Evolutionary conservation across 2,113 vertebrate species (phyloP).

Genomic region (Silurus glanis): DNA sequence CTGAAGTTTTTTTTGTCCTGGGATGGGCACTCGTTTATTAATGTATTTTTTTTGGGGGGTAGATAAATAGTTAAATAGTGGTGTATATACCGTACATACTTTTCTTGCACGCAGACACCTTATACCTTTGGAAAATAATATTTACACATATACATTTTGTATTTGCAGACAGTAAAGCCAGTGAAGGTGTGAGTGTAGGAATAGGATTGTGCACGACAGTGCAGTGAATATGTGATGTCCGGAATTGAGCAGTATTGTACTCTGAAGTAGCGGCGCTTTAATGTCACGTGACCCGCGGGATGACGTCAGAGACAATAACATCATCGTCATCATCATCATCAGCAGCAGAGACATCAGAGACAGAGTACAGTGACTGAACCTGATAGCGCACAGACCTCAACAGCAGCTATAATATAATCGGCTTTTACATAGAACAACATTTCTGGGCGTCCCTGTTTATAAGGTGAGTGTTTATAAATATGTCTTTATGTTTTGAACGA

Average conservation of each 20-base stretch:
- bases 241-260: not conserved
- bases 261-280: not conserved
- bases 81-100: no score
- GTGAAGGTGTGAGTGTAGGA: no score
- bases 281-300: conserved; percentile 10
- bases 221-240: not conserved
- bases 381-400: not conserved
- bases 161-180: no score
- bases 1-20: no score
- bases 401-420: no score
- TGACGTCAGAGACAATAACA: conserved; percentile 1
- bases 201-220: not conserved
- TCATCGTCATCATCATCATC: not conserved
- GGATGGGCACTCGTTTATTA: no score
- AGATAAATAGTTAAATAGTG: no score
- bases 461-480: not conserved
- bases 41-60: no score
- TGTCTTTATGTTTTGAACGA: not conserved
- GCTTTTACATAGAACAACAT: not conserved
- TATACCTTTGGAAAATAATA: no score
- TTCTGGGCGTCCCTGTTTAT: not conserved
- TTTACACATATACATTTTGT: no score
- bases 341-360: not conserved
- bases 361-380: not conserved
- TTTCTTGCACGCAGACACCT: no score